phyloP scores from a whole-genome alignment of 2,888 invertebrate species.

The Bombylius discolor region DNA sequence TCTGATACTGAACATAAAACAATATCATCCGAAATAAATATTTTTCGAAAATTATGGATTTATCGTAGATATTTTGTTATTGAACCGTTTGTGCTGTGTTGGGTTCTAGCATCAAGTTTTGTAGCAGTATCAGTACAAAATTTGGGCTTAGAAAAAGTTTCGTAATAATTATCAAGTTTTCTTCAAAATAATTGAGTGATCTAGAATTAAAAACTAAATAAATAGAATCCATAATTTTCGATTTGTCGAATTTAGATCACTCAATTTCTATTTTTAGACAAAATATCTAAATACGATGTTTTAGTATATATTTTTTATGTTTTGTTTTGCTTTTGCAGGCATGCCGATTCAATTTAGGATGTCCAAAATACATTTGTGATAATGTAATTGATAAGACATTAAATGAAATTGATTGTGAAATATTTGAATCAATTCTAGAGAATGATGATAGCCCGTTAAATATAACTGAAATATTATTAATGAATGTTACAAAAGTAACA shows the following conservation, averaged over 20 bases:
- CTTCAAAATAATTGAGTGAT: no score
- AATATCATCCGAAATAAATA: conserved; percentile 16
- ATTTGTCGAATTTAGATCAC: no score
- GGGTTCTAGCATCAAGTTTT: conserved; percentile 14
- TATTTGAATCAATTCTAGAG: not conserved
- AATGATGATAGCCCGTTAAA: not conserved
- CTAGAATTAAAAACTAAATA: no score
- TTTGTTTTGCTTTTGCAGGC: conserved; percentile 17
- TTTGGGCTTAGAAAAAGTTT: conserved; percentile 30
- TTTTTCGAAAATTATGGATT: conserved; percentile 28
- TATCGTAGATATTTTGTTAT: conserved; percentile 30
- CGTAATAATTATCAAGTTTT: no score
- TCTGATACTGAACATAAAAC: no score
- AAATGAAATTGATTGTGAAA: conserved; percentile 29
- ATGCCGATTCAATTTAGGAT: conserved; percentile 32
- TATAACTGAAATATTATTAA: not conserved
- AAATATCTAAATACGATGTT: no score
- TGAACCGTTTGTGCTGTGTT: conserved; percentile 32
- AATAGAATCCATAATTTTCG: no score
- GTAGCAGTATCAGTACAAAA: conserved; percentile 28
- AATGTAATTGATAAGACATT: conserved; percentile 30
- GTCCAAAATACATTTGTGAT: conserved; percentile 25
- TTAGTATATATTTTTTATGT: not conserved
- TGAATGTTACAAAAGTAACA: no score
- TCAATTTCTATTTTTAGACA: no score